Evolutionary conservation across 2,113 vertebrate species (phyloP).

Genomic region (Saccopteryx leptura): DNA sequence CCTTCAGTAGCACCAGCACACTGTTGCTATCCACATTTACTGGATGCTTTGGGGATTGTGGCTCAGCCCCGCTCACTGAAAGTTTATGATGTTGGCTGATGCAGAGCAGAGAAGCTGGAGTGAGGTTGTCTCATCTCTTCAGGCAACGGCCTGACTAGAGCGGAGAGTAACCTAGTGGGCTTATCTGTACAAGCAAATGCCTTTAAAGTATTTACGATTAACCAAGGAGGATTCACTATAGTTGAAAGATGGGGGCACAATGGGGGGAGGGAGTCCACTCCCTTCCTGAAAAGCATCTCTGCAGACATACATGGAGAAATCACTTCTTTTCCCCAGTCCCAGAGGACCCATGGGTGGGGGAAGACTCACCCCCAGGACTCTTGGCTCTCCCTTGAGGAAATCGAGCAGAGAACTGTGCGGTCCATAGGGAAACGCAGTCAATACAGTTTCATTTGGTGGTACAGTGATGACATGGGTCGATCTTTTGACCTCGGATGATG

Average conservation of each 20-base stretch:
- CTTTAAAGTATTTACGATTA: background rate
- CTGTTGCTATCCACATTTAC: background rate
- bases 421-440: conserved; percentile 65
- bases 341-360: background rate
- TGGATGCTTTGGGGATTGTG: background rate
- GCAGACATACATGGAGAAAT: background rate
- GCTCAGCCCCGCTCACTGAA: background rate
- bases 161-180: background rate
- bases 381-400: conserved; percentile 75
- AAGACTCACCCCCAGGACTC: conserved; percentile 79
- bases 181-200: background rate
- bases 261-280: background rate
- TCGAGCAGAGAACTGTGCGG: conserved; percentile 70
- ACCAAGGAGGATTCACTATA: background rate
- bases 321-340: background rate
- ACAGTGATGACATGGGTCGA: background rate
- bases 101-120: background rate
- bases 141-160: too few species aligned
- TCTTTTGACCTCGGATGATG: background rate
- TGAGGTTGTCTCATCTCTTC: background rate
- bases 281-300: background rate
- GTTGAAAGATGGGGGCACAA: background rate
- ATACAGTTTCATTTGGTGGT: conserved; percentile 1
- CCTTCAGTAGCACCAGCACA: background rate
- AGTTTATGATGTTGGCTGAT: background rate